Base-by-base conservation (phyloP, 2,888 invertebrate genomes). In the Zaprionus lineosus region DNA sequence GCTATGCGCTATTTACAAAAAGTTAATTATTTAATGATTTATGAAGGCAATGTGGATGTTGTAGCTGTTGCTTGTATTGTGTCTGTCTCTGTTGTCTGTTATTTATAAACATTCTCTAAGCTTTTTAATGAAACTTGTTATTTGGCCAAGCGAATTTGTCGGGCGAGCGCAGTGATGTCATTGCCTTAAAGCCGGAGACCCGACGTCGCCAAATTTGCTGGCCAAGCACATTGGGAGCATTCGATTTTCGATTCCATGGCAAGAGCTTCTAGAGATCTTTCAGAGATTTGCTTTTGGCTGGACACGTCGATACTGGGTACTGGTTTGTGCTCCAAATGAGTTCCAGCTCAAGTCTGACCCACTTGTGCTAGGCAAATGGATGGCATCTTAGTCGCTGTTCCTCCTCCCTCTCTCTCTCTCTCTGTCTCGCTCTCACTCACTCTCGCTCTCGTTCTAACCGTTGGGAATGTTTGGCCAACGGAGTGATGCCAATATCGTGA, bases 11-110 rank as follows among this genome's bases (percentile, higher is more conserved):
- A n/a, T n/a, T 58, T 47, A 64, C 47, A 77, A 69, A 71, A 82
- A 79, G 52, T 72, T 85, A 75, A 85, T 81, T 78, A 78, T 85
- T 83, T 73, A 83, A 81, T 85, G 79, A 81, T 81, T 81, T 85
- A 81, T 85, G 85, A 79, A 68, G 62, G 60, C 61, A 52, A 26
- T 52, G 36, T 29, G 26, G 51, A 15, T 47, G 50, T 53, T 47
- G 56, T 59, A 55, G 53, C 50, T 39, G 21, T 53, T 65, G 36
- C 53, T 68, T 57, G 37, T 58, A 43, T 33, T 44, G 46, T 34
- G 9, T 21, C 11, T 29, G 16, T 33, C 28, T 37, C 43, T 28
- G 15, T 40, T 29, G 1, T 1, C 2, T 56, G 68, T 67, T 81
- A 66, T 79, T 78, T 82, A 78, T 84, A 84, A 81, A 70, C 66